Base-by-base conservation (phyloP, 2,888 invertebrate species). In the Amaurobius ferox region DNA sequence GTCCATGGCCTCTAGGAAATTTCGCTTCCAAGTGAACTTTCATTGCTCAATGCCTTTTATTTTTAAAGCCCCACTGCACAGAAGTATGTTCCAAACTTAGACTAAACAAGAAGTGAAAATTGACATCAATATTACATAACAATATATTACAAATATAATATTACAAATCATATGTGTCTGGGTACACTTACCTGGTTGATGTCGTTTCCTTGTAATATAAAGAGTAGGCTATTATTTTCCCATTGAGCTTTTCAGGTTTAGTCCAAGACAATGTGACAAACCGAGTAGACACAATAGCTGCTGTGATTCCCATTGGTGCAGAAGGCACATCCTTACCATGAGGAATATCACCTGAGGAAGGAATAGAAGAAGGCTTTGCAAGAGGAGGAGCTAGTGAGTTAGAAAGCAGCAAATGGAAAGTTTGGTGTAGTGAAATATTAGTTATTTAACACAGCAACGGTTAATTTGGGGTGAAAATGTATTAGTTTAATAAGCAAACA, bases 251-350 rank as follows among this genome's bases (percentile, higher is more conserved):
- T n/a, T 66, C 66, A 0, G 98, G 98, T 88, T 95, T 94, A 90
- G 95, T 94, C 99, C 98, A 99, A 88, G 95, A 95, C 73, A 99
- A 93, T 2, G 96, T 96, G 55, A 98, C 95, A 91, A 97, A 97
- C 83, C 98, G 93, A 26, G 96, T 95, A 90, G 96, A 96, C 64
- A 96, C 94, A 88, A 97, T 94, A 89, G 95, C 94, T 1, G 97
- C 95, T 89, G 93, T 93, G 79, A 98, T 92, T 89, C 94, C 94
- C 87, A 94, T 92, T 0, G 98, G 97, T 44, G 95, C 92, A 39
- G 96, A 94, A 0, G 95, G 94, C 55, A 92, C 89, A 44, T 90
- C 89, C 55, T 89, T 88, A 26, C 80, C 80, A 62, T 78, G 81
- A 7, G 86, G 86, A 0, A 78, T 55, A 66, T 88, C 89, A 81